Conservation (phyloP, 2,797 vertebrate genomes). For the Orestias chungarensis region DNA sequence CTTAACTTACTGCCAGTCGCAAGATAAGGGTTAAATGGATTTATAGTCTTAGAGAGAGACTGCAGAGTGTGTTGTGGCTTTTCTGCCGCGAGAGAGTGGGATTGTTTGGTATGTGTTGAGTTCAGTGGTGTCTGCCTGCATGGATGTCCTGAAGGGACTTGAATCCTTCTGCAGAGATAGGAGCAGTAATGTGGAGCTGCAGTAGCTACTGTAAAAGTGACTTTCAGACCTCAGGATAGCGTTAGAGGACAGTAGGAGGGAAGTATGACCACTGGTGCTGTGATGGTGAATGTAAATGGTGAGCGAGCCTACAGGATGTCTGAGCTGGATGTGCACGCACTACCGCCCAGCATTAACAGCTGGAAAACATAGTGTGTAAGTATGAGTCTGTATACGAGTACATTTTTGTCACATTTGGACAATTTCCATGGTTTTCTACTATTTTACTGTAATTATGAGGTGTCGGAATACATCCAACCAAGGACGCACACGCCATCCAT, state of each 20-base stretch:
- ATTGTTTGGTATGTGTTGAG: slow-evolving; percentile 28
- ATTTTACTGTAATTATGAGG: slow-evolving; percentile 34
- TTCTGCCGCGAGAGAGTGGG: slow-evolving; percentile 37
- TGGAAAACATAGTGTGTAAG: slow-evolving; percentile 2
- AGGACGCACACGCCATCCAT: neutral
- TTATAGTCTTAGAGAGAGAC: slow-evolving; percentile 44
- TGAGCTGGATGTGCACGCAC: neutral
- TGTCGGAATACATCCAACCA: slow-evolving; percentile 42
- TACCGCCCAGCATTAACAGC: slow-evolving; percentile 12
- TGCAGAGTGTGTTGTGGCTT: slow-evolving; percentile 38
- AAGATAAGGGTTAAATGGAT: slow-evolving; percentile 44
- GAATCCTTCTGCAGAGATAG: slow-evolving; percentile 27
- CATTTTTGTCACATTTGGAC: slow-evolving; percentile 8
- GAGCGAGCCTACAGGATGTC: neutral
- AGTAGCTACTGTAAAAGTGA: slow-evolving; percentile 26
- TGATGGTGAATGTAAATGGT: slow-evolving; percentile 26
- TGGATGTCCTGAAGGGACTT: slow-evolving; percentile 33
- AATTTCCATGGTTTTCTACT: slow-evolving; percentile 17
- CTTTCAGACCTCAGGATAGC: slow-evolving; percentile 43
- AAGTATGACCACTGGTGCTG: slow-evolving; percentile 17
- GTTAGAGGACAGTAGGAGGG: slow-evolving; percentile 29
- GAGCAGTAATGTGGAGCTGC: slow-evolving; percentile 36
- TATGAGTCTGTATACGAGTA: neutral
- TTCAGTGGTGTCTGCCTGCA: slow-evolving; percentile 17
- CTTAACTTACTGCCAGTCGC: slow-evolving; percentile 19